Evolutionary conservation across 2,797 vertebrate genomes (phyloP).

Genomic region (Netta rufina): DNA sequence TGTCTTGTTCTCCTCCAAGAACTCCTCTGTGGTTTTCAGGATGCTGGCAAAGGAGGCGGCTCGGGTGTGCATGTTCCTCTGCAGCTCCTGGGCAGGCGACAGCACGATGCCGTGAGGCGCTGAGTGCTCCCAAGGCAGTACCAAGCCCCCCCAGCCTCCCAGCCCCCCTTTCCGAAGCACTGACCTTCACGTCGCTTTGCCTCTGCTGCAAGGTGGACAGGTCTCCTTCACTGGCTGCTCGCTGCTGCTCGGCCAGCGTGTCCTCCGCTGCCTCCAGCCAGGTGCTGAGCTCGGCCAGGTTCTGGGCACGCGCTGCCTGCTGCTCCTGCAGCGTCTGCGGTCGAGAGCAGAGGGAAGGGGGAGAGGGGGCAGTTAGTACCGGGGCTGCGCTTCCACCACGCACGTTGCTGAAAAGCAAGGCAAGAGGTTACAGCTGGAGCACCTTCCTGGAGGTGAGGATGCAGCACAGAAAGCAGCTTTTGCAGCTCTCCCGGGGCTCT

Average conservation of each 20-base stretch:
- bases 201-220: constrained; percentile 85
- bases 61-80: constrained; percentile 85
- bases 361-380: constrained; percentile 34
- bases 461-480: constrained; percentile 64
- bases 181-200: constrained; percentile 88
- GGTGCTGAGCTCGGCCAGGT: constrained; percentile 86
- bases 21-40: constrained; percentile 88
- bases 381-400: fast-evolving
- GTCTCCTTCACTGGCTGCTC: constrained; percentile 76
- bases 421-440: constrained; percentile 62
- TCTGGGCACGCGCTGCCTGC: constrained; percentile 87
- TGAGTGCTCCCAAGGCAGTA: fast-evolving
- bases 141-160: fast-evolving
- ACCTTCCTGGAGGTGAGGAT: constrained; percentile 34
- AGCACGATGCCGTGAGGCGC: fast-evolving
- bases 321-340: constrained; percentile 91
- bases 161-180: fast-evolving
- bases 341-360: constrained; percentile 46
- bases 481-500: constrained; percentile 13
- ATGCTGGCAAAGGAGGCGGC: constrained; percentile 80
- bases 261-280: constrained; percentile 89
- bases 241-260: constrained; percentile 80
- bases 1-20: constrained; percentile 86
- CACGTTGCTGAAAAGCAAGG: constrained; percentile 64
- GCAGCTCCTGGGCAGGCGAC: constrained; percentile 82